Evolutionary conservation across 2,888 invertebrate genomes (phyloP).

Genomic region (Drosophila tripunctata): DNA sequence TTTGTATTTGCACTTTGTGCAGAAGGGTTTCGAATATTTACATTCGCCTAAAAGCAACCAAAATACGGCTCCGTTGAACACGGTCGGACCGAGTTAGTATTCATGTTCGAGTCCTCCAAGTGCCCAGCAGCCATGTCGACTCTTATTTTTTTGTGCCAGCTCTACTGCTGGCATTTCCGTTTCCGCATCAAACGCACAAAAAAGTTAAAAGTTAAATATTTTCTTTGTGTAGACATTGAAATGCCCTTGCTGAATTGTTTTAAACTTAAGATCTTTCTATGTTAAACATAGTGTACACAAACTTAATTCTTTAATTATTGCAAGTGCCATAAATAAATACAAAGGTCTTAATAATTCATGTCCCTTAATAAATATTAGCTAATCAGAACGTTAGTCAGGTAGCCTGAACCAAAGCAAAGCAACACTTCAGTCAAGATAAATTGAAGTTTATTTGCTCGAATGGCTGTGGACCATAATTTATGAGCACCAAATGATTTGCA

Average conservation of each 20-base stretch:
- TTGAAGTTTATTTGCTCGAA: constrained; percentile 67
- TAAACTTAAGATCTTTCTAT: background rate
- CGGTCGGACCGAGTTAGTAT: constrained; percentile 25
- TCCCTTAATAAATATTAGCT: background rate
- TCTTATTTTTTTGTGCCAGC: constrained; percentile 17
- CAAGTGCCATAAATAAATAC: background rate
- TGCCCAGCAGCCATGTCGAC: constrained; percentile 34
- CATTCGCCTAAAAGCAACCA: constrained; percentile 18
- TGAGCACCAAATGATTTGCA: constrained; percentile 75
- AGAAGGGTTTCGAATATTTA: constrained; percentile 34
- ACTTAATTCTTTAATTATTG: background rate
- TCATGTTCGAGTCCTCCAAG: constrained; percentile 7
- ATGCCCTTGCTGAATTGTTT: constrained; percentile 31
- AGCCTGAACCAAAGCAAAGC: background rate
- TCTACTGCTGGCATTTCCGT: constrained; percentile 62
- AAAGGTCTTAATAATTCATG: too few relatives aligned
- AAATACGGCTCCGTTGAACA: constrained; percentile 8
- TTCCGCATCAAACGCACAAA: constrained; percentile 56
- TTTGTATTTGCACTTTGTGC: constrained; percentile 53
- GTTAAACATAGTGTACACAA: background rate
- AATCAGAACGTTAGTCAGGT: constrained; percentile 9
- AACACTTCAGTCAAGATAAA: constrained; percentile 54
- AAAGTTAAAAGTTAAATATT: constrained; percentile 24
- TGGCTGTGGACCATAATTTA: constrained; percentile 65
- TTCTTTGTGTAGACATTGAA: constrained; percentile 23